phyloP scores from a whole-genome alignment of 2,113 vertebrate species.

The Asarcornis scutulata region DNA sequence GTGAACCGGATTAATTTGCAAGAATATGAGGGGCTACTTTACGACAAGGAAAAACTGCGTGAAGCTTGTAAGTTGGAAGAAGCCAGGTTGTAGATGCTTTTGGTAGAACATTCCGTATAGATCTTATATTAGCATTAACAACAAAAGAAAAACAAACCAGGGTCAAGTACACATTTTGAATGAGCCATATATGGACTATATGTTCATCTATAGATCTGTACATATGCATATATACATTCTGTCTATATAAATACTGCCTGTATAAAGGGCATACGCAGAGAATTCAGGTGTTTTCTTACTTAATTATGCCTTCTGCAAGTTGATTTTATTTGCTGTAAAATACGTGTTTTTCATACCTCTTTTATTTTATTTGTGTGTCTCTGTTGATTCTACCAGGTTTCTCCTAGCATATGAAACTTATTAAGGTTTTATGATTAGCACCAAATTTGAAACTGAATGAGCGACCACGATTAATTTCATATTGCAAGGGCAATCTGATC shows the following conservation, averaged over 20 bases:
- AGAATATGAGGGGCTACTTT: conserved; percentile 94
- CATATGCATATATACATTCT: not conserved
- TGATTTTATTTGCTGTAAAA: not conserved
- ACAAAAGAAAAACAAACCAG: not conserved
- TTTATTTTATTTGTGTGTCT: not conserved
- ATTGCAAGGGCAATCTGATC: not conserved
- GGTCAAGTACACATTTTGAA: not conserved
- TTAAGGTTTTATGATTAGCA: not conserved
- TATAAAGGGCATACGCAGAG: not conserved
- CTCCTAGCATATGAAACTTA: not conserved
- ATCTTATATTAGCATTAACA: not conserved
- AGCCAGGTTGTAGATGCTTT: not conserved
- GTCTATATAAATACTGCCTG: not conserved
- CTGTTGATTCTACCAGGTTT: not conserved
- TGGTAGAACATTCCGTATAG: not conserved
- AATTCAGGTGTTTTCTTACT: not conserved
- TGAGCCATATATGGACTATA: not conserved
- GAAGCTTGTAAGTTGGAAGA: conserved; percentile 90
- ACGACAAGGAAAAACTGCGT: conserved; percentile 93
- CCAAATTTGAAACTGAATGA: not conserved
- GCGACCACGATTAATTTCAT: not conserved
- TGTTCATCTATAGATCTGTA: not conserved
- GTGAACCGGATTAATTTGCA: conserved; percentile 94
- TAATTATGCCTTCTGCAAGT: not conserved
- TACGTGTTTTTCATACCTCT: not conserved